A percentile compares a stretch with the other conserved stretches of the same genome.
Evolutionary conservation across 2,888 invertebrate species (phyloP).

Genomic region (Trissoscelio sp.): DNA sequence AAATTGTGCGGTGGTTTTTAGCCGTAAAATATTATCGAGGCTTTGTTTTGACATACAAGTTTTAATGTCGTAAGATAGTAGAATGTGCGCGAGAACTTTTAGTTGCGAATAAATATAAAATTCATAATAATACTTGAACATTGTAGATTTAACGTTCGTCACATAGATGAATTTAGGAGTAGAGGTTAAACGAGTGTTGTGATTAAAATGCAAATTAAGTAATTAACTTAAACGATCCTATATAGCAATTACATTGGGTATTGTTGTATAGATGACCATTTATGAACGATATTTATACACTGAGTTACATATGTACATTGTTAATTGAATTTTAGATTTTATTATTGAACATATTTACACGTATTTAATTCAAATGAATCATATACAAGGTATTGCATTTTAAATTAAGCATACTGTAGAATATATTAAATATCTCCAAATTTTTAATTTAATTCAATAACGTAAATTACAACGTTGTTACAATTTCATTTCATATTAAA

Average conservation of each 20-base stretch:
- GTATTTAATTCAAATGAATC: background rate
- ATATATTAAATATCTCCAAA: background rate
- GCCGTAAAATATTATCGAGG: slow-evolving; percentile 48
- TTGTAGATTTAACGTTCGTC: slow-evolving; percentile 29
- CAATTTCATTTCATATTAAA: no score
- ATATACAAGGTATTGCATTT: slow-evolving; percentile 13
- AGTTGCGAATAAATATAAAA: slow-evolving; percentile 25
- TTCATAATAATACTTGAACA: slow-evolving; percentile 19
- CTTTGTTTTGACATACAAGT: slow-evolving; percentile 35
- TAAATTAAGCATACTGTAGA: background rate
- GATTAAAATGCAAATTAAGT: slow-evolving; percentile 61
- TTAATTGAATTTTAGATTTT: slow-evolving; percentile 80
- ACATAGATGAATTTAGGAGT: slow-evolving; percentile 24
- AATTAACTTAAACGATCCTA: slow-evolving; percentile 72
- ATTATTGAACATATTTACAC: slow-evolving; percentile 10
- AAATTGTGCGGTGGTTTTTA: slow-evolving; percentile 29
- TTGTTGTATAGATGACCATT: slow-evolving; percentile 80
- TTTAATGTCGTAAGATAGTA: slow-evolving; percentile 19
- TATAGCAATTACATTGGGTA: slow-evolving; percentile 77
- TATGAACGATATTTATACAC: slow-evolving; percentile 78
- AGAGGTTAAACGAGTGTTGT: slow-evolving; percentile 59
- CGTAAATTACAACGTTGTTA: no score
- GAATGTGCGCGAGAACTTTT: slow-evolving; percentile 25
- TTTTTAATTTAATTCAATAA: no score
- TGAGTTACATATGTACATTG: slow-evolving; percentile 82